Conservation (phyloP, 1,140 invertebrate species). For the Tribolium madens region DNA sequence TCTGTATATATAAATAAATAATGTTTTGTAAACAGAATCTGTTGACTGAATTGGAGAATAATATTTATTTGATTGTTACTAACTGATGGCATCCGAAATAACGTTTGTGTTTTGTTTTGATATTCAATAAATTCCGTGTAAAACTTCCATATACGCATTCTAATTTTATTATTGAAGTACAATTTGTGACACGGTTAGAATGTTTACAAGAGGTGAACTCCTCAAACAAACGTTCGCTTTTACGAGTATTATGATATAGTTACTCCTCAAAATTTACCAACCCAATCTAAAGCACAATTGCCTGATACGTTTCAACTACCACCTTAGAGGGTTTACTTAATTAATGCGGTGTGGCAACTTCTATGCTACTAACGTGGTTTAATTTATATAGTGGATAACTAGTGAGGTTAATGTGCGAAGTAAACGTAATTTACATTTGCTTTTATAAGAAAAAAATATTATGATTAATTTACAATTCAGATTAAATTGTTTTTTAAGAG, state of each 20-base stretch:
- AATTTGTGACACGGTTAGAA: slow-evolving; percentile 21
- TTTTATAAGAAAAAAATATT: slow-evolving; percentile 9
- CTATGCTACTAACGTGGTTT: slow-evolving; percentile 48
- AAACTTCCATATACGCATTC: not conserved
- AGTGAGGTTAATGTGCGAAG: slow-evolving; percentile 15
- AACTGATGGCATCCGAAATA: not conserved
- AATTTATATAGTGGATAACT: slow-evolving; percentile 48
- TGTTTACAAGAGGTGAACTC: slow-evolving; percentile 34
- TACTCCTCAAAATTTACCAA: slow-evolving; percentile 44
- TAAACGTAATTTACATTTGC: slow-evolving; percentile 31
- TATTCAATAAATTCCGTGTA: slow-evolving; percentile 14
- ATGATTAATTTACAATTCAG: not conserved
- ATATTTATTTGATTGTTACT: slow-evolving; percentile 2
- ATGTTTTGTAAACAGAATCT: not conserved
- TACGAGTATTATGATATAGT: slow-evolving; percentile 42
- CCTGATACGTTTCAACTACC: slow-evolving; percentile 50
- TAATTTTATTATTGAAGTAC: slow-evolving; percentile 35
- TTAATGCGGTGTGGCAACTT: slow-evolving; percentile 51
- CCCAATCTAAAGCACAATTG: slow-evolving; percentile 49
- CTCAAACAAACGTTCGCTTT: slow-evolving; percentile 40
- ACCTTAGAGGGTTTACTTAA: slow-evolving; percentile 50
- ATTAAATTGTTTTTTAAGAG: slow-evolving; percentile 1
- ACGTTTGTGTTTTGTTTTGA: not conserved
- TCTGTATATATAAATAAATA: not conserved
- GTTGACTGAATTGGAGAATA: not conserved